Evolutionary conservation across 2,888 invertebrate genomes (phyloP).

Genomic region (Nineta flava): DNA sequence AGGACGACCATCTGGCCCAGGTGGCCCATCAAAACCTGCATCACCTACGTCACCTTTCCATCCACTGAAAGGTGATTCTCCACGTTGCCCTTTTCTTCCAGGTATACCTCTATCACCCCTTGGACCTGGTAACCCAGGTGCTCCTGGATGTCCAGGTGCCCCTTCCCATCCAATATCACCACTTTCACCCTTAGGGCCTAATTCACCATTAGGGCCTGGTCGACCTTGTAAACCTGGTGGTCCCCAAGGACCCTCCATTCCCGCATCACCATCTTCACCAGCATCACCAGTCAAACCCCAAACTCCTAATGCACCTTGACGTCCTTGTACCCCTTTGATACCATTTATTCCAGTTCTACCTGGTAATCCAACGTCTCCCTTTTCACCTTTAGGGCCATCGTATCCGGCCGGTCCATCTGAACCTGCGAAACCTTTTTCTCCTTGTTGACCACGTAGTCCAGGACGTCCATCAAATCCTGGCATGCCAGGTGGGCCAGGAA

Average conservation of each 20-base stretch:
- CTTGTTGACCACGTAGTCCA: conserved; percentile 20
- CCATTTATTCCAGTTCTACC: conserved; percentile 8
- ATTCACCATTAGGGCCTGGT: conserved; percentile 26
- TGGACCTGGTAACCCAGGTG: conserved; percentile 22
- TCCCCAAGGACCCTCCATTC: conserved; percentile 13
- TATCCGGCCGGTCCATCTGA: conserved; percentile 19
- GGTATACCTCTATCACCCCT: conserved; percentile 27
- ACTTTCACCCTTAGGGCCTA: conserved; percentile 22
- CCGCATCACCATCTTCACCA: conserved; percentile 13
- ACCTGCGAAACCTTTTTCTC: conserved; percentile 24
- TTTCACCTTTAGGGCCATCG: conserved; percentile 11
- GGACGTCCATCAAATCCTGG: conserved; percentile 19
- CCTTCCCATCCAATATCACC: conserved; percentile 34
- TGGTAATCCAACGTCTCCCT: conserved; percentile 7
- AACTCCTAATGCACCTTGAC: conserved; percentile 21
- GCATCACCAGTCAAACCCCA: conserved; percentile 17
- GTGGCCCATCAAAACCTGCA: conserved; percentile 29
- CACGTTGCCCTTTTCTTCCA: conserved; percentile 27
- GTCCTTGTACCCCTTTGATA: conserved; percentile 19
- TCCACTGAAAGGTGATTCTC: conserved; percentile 45
- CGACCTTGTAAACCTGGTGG: conserved; percentile 23
- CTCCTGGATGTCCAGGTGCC: conserved; percentile 28
- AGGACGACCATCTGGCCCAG: conserved; percentile 35
- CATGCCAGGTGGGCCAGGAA: conserved; percentile 23
- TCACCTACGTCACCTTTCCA: conserved; percentile 43